These are phyloP conservation scores for Loriculus beryllinus DNA, from an alignment of 2,797 vertebrate species.

Conservation along the genomic window DNA sequence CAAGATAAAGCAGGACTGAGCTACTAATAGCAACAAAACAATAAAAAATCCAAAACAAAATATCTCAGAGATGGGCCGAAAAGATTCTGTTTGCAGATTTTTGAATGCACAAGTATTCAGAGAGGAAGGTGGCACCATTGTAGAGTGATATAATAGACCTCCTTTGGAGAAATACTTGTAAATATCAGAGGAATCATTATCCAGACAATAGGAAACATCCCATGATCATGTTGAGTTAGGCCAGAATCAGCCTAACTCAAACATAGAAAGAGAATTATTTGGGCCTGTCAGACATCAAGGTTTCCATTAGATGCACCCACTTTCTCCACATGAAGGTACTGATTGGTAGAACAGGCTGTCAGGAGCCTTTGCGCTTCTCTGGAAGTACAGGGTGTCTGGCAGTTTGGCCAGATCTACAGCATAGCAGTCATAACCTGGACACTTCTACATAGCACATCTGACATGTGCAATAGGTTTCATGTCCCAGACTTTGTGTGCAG, in stretches of 20 bases:
- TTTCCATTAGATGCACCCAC: background rate
- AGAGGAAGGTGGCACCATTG: background rate
- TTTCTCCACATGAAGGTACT: background rate
- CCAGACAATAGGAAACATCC: background rate
- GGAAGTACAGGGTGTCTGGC: background rate
- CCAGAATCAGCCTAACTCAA: background rate
- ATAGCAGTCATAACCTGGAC: background rate
- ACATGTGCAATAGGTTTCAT: background rate
- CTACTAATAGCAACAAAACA: background rate
- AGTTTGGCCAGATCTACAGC: background rate
- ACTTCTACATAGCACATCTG: background rate
- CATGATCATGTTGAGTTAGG: background rate
- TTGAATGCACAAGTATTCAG: background rate
- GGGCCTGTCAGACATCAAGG: background rate
- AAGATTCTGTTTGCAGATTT: background rate
- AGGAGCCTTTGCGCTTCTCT: background rate
- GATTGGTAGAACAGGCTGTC: background rate
- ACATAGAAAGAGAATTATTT: fast-evolving
- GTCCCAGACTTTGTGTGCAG: fast-evolving
- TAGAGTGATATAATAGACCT: background rate
- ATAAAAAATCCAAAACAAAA: background rate
- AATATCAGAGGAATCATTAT: background rate
- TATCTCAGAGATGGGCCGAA: background rate
- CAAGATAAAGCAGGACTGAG: background rate
- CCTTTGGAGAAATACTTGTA: background rate